Conservation (phyloP, 92 coral and sea anemone species). For the Plumapathes pennacea region DNA sequence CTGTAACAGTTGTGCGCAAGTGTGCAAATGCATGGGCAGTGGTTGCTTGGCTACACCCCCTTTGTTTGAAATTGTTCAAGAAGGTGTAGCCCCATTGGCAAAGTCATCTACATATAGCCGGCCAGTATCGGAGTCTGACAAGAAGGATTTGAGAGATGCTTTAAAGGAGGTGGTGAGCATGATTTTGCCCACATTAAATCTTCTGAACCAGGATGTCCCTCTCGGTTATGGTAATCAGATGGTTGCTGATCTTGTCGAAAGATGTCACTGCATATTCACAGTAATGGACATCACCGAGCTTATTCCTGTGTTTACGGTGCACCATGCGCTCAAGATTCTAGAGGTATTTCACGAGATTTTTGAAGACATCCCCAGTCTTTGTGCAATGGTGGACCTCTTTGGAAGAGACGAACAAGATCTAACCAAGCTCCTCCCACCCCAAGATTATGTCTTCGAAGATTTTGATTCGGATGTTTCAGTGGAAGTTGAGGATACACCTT, state of each 20-base stretch:
- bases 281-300: slow-evolving; percentile 34
- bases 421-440: not conserved
- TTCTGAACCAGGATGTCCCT: slow-evolving; percentile 6
- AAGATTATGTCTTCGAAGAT: slow-evolving; percentile 14
- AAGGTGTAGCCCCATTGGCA: not conserved
- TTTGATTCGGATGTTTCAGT: slow-evolving; percentile 12
- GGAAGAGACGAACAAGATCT: slow-evolving; percentile 6
- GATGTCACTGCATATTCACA: slow-evolving; percentile 23
- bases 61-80: slow-evolving; percentile 19
- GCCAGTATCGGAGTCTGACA: slow-evolving; percentile 32
- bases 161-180: slow-evolving; percentile 9
- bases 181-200: slow-evolving; percentile 9
- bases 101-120: slow-evolving; percentile 7
- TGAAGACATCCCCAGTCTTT: slow-evolving; percentile 49
- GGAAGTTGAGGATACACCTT: slow-evolving; percentile 8
- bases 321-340: slow-evolving; percentile 52
- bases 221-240: slow-evolving; percentile 22
- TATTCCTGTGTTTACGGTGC: slow-evolving; percentile 46
- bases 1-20: slow-evolving; percentile 33
- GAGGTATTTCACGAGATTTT: slow-evolving; percentile 58
- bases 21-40: slow-evolving; percentile 10
- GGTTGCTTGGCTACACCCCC: slow-evolving; percentile 3
- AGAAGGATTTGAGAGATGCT: slow-evolving; percentile 28
- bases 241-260: slow-evolving; percentile 33
- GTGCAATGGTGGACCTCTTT: slow-evolving; percentile 27